A percentile compares a stretch with the other conserved stretches of the same genome.
These are phyloP conservation scores for Torymus tubicola DNA, from an alignment of 2,888 invertebrate genomes.

Conservation along the genomic window DNA sequence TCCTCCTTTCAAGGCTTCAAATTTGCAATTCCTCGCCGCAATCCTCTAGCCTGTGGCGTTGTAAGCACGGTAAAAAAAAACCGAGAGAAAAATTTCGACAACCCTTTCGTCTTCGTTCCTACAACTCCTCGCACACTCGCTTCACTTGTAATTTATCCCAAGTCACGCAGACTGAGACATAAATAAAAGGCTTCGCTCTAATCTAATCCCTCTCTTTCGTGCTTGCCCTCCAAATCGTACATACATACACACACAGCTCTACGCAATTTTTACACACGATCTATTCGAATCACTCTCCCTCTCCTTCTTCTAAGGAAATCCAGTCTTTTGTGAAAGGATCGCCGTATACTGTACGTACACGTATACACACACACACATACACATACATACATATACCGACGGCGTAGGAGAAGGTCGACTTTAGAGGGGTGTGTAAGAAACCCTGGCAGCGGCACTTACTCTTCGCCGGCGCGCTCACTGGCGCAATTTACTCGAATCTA, in stretches of 20 bases:
- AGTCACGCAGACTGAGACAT: conserved; percentile 13
- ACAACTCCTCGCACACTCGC: too few species aligned
- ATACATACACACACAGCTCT: not conserved
- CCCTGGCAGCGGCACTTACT: conserved; percentile 29
- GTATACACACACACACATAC: too few species aligned
- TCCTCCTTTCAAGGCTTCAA: too few species aligned
- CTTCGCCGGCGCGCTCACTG: conserved; percentile 22
- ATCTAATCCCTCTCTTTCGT: conserved; percentile 33
- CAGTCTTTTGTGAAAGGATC: conserved; percentile 9
- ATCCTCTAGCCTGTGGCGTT: too few species aligned
- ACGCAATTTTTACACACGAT: conserved; percentile 30
- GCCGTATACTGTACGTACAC: not conserved
- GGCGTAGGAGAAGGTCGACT: conserved; percentile 10
- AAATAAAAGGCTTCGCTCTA: conserved; percentile 24
- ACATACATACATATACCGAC: too few species aligned
- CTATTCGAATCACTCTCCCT: conserved; percentile 1
- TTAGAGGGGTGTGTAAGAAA: not conserved
- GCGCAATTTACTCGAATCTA: conserved; percentile 56
- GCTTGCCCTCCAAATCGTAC: not conserved
- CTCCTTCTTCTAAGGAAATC: not conserved
- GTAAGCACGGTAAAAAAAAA: too few species aligned
- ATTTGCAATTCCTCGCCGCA: too few species aligned
- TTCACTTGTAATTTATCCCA: not conserved
- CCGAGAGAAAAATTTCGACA: too few species aligned
- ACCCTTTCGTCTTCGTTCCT: too few species aligned